These are phyloP conservation scores for Triplophysa dalaica DNA, from an alignment of 2,113 vertebrate species.

Conservation along the genomic window DNA sequence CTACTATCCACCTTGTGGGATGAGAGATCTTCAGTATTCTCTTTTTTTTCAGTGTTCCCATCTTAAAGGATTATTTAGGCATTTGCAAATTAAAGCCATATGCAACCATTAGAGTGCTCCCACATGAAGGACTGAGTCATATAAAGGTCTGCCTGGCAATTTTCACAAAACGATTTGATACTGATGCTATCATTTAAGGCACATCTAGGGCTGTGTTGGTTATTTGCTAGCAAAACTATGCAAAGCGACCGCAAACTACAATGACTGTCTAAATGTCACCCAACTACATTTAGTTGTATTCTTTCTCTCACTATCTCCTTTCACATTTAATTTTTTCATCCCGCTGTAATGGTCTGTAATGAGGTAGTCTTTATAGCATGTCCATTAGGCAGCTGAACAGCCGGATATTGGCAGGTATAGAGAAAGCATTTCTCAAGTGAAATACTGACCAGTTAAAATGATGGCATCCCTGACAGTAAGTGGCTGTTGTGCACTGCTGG, in stretches of 20 bases:
- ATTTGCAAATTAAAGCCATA: slow-evolving; percentile 54
- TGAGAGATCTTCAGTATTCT: slow-evolving; percentile 29
- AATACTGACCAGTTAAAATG: slow-evolving; percentile 55
- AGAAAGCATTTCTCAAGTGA: slow-evolving; percentile 54
- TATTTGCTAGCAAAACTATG: slow-evolving; percentile 22
- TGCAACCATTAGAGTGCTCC: slow-evolving; percentile 26
- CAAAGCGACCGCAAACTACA: slow-evolving; percentile 1
- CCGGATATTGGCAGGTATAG: slow-evolving; percentile 61
- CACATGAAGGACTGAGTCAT: background rate
- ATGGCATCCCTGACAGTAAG: slow-evolving; percentile 55
- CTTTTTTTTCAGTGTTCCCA: slow-evolving; percentile 43
- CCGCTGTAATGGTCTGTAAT: slow-evolving; percentile 60
- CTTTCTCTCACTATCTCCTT: background rate
- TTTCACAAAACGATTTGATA: slow-evolving; percentile 1
- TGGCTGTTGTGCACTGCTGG: slow-evolving; percentile 49
- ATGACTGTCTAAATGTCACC: slow-evolving; percentile 1
- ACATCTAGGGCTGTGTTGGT: slow-evolving; percentile 23
- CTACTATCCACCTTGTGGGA: background rate
- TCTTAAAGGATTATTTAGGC: slow-evolving; percentile 49
- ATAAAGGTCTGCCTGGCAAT: slow-evolving; percentile 3
- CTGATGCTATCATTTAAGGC: slow-evolving; percentile 20
- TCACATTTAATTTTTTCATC: slow-evolving; percentile 51
- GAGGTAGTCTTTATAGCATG: slow-evolving; percentile 56
- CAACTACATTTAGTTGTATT: slow-evolving; percentile 13
- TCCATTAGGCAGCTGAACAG: slow-evolving; percentile 54